Percentiles rank a stretch among this genome's conserved stretches.
Conservation (phyloP, 2,888 invertebrate genomes). For the Chydorus sphaericus region DNA sequence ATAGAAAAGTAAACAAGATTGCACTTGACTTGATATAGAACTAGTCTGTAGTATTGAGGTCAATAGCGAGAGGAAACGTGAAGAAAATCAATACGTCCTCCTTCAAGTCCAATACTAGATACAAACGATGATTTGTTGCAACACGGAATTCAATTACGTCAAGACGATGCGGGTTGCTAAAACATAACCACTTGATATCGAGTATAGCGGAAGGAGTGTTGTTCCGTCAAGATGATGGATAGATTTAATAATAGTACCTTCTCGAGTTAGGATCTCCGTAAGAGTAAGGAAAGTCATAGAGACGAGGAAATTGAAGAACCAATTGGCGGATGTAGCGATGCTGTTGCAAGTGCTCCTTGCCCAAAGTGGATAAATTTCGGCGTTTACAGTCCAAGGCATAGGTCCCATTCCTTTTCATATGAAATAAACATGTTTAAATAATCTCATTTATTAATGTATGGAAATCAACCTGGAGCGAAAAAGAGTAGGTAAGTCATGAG, state of each 20-base stretch:
- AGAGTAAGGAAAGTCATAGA: constrained; percentile 36
- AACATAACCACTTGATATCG: no score
- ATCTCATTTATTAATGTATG: not conserved
- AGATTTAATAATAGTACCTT: no score
- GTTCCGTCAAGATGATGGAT: no score
- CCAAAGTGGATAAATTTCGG: constrained; percentile 39
- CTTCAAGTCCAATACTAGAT: no score
- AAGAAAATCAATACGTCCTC: no score
- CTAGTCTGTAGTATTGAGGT: no score
- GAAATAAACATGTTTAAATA: not conserved
- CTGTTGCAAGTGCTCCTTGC: constrained; percentile 35
- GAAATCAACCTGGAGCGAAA: constrained; percentile 31
- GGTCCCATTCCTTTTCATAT: constrained; percentile 33
- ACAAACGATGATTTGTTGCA: not conserved
- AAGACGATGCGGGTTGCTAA: not conserved
- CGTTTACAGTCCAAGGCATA: constrained; percentile 40
- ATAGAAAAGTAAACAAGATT: constrained; percentile 18
- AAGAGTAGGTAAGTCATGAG: constrained; percentile 32
- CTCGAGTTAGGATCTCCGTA: constrained; percentile 29
- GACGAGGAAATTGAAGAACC: constrained; percentile 36
- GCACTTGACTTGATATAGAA: no score
- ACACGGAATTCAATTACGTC: not conserved
- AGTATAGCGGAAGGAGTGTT: no score
- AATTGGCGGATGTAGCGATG: constrained; percentile 34
- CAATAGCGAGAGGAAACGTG: no score